Percentiles rank a stretch among this genome's conserved stretches.
phyloP scores from a whole-genome alignment of 2,113 vertebrate genomes.

The Sisor rabdophorus region DNA sequence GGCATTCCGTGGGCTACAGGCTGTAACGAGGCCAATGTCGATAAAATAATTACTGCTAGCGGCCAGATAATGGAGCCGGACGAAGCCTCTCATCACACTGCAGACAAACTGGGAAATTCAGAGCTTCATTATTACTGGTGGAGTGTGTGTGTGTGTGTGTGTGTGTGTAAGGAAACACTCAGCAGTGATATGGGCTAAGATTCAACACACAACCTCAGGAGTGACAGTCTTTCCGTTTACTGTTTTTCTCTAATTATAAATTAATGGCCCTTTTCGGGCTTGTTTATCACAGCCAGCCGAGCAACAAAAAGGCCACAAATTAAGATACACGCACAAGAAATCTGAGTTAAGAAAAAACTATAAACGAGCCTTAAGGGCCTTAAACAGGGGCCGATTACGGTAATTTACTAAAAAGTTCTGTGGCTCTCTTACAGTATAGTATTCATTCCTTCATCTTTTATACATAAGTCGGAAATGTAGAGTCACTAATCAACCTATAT shows the following conservation, averaged over 20 bases:
- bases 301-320: slow-evolving; percentile 50
- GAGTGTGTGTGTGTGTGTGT: slow-evolving; percentile 29
- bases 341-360: too few species aligned
- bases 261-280: slow-evolving; percentile 59
- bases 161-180: slow-evolving; percentile 43
- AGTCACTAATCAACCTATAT: too few species aligned
- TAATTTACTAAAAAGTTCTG: too few species aligned
- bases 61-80: slow-evolving; percentile 18
- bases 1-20: neutral
- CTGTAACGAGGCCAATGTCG: slow-evolving; percentile 20
- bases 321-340: neutral
- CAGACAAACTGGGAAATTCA: slow-evolving; percentile 5
- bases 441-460: too few species aligned
- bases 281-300: slow-evolving; percentile 56
- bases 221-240: slow-evolving; percentile 56
- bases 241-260: slow-evolving; percentile 63
- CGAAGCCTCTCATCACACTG: slow-evolving; percentile 11
- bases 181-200: neutral
- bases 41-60: slow-evolving; percentile 33
- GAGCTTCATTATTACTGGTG: slow-evolving; percentile 20
- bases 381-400: too few species aligned
- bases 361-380: too few species aligned
- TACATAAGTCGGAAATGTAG: too few species aligned
- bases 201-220: neutral
- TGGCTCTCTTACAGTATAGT: too few species aligned